Base-by-base conservation (phyloP, 1,140 invertebrate species). In the Zaprionus ornatus region DNA sequence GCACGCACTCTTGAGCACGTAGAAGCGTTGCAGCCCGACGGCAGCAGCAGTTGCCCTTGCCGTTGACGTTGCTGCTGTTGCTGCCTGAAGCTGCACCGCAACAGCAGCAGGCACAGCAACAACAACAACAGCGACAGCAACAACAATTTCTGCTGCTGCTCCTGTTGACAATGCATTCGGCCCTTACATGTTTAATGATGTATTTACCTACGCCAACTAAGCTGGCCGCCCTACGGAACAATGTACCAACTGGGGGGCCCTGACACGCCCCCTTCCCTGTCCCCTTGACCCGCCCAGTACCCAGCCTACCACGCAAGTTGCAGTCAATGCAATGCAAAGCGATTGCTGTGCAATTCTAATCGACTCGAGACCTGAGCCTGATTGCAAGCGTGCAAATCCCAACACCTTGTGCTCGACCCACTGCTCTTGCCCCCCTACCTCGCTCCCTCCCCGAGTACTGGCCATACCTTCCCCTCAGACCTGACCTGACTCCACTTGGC, bases 171-270 rank as follows among this genome's bases (percentile, higher is more conserved):
- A 87, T 87, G 84, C 83, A 83, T 83, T 87, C 83, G 83, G 57
- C 23, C 84, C 84, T 87, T 87, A 87, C 83, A 87, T 88, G 83
- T 87, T 87, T 87, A 87, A 87, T 87, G 84, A 87, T 87, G 83
- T 87, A 87, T 87, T 87, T 87, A 87, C 83, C 84, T 83, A 72
- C 67, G 84, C 83, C 83, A 87, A 87, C 83, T 88, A 83, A 86
- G 87, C 82, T 87, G 40, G 61, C 45, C 56, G 19, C 29, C 66
- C 32, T 57, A 1, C n/a, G 1, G 6, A 4, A 19, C 57, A 54
- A 69, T 61, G 40, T 13, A 52, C 52, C n/a, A 54, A 15, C 37
- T 13, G 0, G 2, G 13, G 4, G 13, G 4, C 15, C 13, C 52
- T n/a, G 15, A 15, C 40, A n/a, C 13, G 37, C 37, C 37, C 37